These are phyloP conservation scores for Melanotaenia boesemani DNA, from an alignment of 2,797 vertebrate species.

Conservation along the genomic window DNA sequence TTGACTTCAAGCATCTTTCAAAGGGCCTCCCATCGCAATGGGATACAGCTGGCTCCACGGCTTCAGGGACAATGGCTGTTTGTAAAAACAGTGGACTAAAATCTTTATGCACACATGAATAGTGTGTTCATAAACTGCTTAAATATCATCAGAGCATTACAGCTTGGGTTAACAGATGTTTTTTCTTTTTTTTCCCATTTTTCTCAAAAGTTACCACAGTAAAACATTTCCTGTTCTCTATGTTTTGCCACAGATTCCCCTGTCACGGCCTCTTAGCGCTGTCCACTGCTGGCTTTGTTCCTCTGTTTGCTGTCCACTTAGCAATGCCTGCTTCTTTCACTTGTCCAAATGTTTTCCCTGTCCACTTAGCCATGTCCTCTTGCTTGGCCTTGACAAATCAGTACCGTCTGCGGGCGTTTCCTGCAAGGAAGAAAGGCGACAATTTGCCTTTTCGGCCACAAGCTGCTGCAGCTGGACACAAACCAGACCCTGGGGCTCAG, in stretches of 20 bases:
- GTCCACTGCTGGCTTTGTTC: conserved; percentile 53
- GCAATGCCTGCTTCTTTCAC: conserved; percentile 45
- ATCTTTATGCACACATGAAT: conserved; percentile 46
- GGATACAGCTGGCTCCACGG: conserved; percentile 62
- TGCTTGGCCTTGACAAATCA: conserved; percentile 56
- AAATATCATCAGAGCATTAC: conserved; percentile 15
- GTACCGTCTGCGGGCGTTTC: conserved; percentile 64
- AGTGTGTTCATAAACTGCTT: conserved; percentile 28
- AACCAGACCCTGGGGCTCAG: conserved; percentile 70
- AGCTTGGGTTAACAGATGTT: conserved; percentile 35
- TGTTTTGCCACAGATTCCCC: conserved; percentile 20
- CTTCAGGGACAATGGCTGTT: conserved; percentile 65
- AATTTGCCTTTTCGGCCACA: conserved; percentile 79
- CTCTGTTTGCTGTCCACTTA: conserved; percentile 73
- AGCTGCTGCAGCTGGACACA: conserved; percentile 75
- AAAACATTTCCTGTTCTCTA: conserved; percentile 15
- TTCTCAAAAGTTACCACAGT: conserved; percentile 33
- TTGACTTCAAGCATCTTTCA: conserved; percentile 68
- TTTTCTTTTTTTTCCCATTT: conserved; percentile 29
- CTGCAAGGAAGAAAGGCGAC: conserved; percentile 69
- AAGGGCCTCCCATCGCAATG: conserved; percentile 55
- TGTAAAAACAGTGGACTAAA: conserved; percentile 53
- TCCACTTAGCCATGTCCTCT: conserved; percentile 75
- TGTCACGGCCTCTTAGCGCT: conserved; percentile 54
- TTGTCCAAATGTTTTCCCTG: conserved; percentile 70